A percentile compares a stretch with the other conserved stretches of the same genome.
Evolutionary conservation across 2,888 invertebrate genomes (phyloP).

Genomic region (Dioctria rufipes): DNA sequence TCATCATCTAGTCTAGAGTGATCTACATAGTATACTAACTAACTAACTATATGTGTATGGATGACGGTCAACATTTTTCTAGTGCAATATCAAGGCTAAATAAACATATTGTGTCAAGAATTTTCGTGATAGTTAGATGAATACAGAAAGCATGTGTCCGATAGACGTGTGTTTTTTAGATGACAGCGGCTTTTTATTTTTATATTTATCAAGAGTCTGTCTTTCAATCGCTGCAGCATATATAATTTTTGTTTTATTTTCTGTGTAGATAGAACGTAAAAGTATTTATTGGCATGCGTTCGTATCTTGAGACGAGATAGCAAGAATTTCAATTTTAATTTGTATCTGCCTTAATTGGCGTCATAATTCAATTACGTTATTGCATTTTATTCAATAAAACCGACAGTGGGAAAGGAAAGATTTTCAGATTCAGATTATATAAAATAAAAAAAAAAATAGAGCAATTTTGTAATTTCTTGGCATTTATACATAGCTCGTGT

Average conservation of each 20-base stretch:
- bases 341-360: constrained; percentile 12
- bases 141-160: not conserved
- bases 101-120: not conserved
- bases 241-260: not conserved
- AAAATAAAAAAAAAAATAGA: too few relatives aligned
- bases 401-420: too few relatives aligned
- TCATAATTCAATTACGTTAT: constrained; percentile 18
- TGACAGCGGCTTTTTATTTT: constrained; percentile 21
- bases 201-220: not conserved
- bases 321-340: not conserved
- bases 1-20: too few relatives aligned
- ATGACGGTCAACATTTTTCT: constrained; percentile 10
- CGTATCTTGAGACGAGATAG: not conserved
- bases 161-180: too few relatives aligned
- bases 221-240: not conserved
- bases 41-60: too few relatives aligned
- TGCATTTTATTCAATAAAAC: not conserved
- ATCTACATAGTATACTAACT: too few relatives aligned
- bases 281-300: not conserved
- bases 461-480: too few relatives aligned
- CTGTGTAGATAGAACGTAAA: not conserved
- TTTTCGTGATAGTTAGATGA: not conserved
- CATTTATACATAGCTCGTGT: too few relatives aligned
- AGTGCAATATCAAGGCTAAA: constrained; percentile 34
- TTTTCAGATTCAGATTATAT: too few relatives aligned